phyloP scores from a whole-genome alignment of 2,113 vertebrate genomes.

The Zosterops japonicus region DNA sequence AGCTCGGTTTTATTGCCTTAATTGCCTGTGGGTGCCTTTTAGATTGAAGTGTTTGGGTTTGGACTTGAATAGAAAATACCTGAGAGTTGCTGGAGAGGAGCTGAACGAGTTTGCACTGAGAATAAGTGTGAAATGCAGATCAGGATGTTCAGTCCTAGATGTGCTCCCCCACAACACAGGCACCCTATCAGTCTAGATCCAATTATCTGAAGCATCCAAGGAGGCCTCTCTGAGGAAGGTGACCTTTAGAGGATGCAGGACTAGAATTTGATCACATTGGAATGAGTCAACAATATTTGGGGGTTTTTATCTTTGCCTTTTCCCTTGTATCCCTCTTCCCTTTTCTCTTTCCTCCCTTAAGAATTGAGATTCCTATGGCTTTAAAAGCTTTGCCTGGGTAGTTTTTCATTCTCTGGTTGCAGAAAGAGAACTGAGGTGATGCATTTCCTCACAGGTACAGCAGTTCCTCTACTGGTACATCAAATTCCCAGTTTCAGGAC shows the following conservation, averaged over 20 bases:
- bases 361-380: fast-evolving
- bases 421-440: background rate
- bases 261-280: background rate
- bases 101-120: background rate
- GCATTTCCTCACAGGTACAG: background rate
- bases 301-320: background rate
- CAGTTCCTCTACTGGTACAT: background rate
- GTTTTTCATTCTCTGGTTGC: background rate
- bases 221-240: background rate
- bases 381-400: background rate
- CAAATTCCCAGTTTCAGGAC: background rate
- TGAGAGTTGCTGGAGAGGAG: background rate
- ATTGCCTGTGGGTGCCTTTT: background rate
- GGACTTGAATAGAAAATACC: background rate
- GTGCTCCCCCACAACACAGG: fast-evolving
- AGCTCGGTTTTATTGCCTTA: background rate
- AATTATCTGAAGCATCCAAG: background rate
- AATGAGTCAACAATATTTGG: background rate
- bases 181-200: background rate
- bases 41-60: background rate
- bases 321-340: background rate
- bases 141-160: background rate
- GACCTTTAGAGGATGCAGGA: background rate
- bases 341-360: background rate
- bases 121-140: background rate